A percentile compares a stretch with the other conserved stretches of the same genome.
These are phyloP conservation scores for Bathynomus jamesi DNA, from an alignment of 1,140 invertebrate species.

Conservation along the genomic window DNA sequence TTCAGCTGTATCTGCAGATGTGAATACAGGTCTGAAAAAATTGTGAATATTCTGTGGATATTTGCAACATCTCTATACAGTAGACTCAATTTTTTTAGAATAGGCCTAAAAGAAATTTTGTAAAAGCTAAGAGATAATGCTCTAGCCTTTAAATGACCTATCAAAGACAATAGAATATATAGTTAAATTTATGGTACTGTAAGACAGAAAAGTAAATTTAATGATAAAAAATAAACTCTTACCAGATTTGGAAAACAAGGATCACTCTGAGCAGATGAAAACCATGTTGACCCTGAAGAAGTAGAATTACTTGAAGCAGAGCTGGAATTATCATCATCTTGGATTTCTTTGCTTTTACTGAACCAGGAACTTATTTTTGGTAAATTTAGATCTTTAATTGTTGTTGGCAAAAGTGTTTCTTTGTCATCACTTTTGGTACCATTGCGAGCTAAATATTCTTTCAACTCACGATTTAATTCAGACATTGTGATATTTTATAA, in stretches of 20 bases:
- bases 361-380: conserved; percentile 22
- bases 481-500: no score
- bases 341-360: not conserved
- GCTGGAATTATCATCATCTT: not conserved
- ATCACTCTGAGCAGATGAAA: conserved; percentile 21
- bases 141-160: no score
- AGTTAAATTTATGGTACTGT: no score
- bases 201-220: no score
- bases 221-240: not conserved
- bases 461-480: conserved; percentile 26
- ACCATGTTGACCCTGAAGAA: conserved; percentile 11
- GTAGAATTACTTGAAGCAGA: not conserved
- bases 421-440: conserved; percentile 22
- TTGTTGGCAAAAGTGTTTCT: conserved; percentile 17
- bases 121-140: no score
- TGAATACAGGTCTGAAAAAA: no score
- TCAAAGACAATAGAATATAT: no score
- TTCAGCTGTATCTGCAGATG: no score
- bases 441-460: conserved; percentile 21
- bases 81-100: no score
- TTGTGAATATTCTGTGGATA: no score
- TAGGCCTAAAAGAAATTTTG: no score
- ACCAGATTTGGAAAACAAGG: conserved; percentile 27
- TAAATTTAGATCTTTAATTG: conserved; percentile 17
- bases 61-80: no score